A percentile compares a stretch with the other conserved stretches of the same genome.
These are phyloP conservation scores for Myripristis murdjan DNA, from an alignment of 2,797 vertebrate genomes.

Conservation along the genomic window DNA sequence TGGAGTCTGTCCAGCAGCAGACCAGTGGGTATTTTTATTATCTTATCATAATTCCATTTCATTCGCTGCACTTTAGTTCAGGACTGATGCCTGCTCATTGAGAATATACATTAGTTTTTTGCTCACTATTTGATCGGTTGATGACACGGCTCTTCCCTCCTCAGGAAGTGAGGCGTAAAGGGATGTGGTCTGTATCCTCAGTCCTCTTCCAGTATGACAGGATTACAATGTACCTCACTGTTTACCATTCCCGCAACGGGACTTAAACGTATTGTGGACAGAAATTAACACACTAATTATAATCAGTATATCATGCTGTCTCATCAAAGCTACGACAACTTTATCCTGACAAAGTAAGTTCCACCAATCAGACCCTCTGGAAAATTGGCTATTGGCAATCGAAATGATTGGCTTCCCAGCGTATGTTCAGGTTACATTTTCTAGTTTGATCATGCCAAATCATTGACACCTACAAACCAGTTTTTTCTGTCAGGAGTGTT, in stretches of 20 bases:
- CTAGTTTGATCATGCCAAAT: constrained; percentile 72
- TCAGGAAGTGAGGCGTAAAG: constrained; percentile 74
- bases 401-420: constrained; percentile 59
- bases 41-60: constrained; percentile 77
- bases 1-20: constrained; percentile 78
- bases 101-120: constrained; percentile 65
- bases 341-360: constrained; percentile 60
- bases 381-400: constrained; percentile 52
- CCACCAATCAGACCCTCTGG: constrained; percentile 35
- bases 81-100: constrained; percentile 75
- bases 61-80: constrained; percentile 88
- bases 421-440: constrained; percentile 63
- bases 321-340: constrained; percentile 64
- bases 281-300: constrained; percentile 76
- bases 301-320: constrained; percentile 66
- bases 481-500: constrained; percentile 43
- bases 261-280: constrained; percentile 65
- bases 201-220: constrained; percentile 57
- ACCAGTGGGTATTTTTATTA: constrained; percentile 76
- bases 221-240: constrained; percentile 59
- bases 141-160: constrained; percentile 67
- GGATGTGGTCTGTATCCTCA: constrained; percentile 45
- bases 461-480: constrained; percentile 37
- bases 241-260: constrained; percentile 56
- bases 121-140: constrained; percentile 75